These are phyloP conservation scores for Conus ventricosus DNA, from an alignment of 1,140 invertebrate species.

Conservation along the genomic window DNA sequence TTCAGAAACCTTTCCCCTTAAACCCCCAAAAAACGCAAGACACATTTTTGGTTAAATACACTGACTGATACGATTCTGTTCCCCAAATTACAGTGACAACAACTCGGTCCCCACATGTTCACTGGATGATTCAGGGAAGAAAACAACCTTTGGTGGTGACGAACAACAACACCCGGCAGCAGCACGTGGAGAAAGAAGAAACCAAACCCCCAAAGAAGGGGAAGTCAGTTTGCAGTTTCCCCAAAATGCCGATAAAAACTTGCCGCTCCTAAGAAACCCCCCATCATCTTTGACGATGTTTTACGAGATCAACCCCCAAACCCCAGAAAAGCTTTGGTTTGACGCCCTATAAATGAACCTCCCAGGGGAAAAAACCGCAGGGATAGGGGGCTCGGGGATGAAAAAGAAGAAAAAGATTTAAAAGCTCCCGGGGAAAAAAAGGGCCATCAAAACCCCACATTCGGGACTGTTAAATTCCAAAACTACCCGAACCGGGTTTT, in stretches of 20 bases:
- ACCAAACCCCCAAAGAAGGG: constrained; percentile 50
- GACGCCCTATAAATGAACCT: constrained; percentile 19
- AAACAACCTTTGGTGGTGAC: neutral
- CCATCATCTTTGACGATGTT: constrained; percentile 18
- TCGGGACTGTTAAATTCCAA: constrained; percentile 35
- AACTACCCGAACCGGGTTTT: neutral
- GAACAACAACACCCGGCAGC: constrained; percentile 29
- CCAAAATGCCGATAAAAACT: constrained; percentile 68
- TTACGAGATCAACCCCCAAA: neutral
- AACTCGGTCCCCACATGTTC: neutral
- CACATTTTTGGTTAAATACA: neutral
- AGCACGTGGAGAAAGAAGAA: constrained; percentile 67
- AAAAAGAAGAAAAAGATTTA: constrained; percentile 35
- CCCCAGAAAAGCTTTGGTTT: neutral
- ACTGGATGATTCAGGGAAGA: neutral
- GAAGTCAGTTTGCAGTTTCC: constrained; percentile 42
- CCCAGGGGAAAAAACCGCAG: neutral
- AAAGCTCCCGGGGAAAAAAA: constrained; percentile 41
- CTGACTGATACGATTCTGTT: neutral
- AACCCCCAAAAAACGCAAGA: neutral
- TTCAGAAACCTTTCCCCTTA: neutral
- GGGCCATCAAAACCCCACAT: constrained; percentile 34
- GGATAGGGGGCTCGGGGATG: neutral
- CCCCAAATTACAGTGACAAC: neutral
- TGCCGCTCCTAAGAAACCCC: constrained; percentile 54